Conservation (phyloP, 2,888 invertebrate species). For the Ceramica pisi region DNA sequence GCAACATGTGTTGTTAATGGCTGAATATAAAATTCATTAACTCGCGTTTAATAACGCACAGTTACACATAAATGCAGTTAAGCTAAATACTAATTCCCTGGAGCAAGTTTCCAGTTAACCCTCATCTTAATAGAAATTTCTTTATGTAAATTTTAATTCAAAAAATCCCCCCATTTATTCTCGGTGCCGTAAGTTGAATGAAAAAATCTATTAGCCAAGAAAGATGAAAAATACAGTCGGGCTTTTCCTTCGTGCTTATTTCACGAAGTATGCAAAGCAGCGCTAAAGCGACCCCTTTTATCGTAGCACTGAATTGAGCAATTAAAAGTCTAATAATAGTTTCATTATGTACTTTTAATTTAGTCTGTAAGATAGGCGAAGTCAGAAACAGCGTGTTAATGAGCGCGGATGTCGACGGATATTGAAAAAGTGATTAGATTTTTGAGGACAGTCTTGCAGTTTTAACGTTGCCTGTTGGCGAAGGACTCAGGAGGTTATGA, state of each 20-base stretch:
- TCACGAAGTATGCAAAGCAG: constrained; percentile 68
- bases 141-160: constrained; percentile 82
- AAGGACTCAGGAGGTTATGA: constrained; percentile 2
- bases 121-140: constrained; percentile 80
- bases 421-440: constrained; percentile 49
- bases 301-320: constrained; percentile 60
- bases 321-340: constrained; percentile 65
- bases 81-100: constrained; percentile 70
- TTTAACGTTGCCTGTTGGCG: neutral
- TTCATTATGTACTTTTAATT: constrained; percentile 63
- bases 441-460: constrained; percentile 23
- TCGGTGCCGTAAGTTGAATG: constrained; percentile 70
- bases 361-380: constrained; percentile 37
- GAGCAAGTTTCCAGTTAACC: constrained; percentile 76
- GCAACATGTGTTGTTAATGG: constrained; percentile 59
- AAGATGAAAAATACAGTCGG: constrained; percentile 70
- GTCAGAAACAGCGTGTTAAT: constrained; percentile 40
- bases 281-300: constrained; percentile 60
- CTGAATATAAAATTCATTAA: constrained; percentile 57
- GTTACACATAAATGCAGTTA: constrained; percentile 65
- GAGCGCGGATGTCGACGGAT: constrained; percentile 36
- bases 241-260: constrained; percentile 65
- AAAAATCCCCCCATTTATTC: constrained; percentile 75
- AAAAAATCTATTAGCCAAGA: constrained; percentile 80
- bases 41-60: constrained; percentile 49